A percentile compares a stretch with the other conserved stretches of the same genome.
Conservation (phyloP, 1,140 invertebrate species). For the Drosophila micromelanica region DNA sequence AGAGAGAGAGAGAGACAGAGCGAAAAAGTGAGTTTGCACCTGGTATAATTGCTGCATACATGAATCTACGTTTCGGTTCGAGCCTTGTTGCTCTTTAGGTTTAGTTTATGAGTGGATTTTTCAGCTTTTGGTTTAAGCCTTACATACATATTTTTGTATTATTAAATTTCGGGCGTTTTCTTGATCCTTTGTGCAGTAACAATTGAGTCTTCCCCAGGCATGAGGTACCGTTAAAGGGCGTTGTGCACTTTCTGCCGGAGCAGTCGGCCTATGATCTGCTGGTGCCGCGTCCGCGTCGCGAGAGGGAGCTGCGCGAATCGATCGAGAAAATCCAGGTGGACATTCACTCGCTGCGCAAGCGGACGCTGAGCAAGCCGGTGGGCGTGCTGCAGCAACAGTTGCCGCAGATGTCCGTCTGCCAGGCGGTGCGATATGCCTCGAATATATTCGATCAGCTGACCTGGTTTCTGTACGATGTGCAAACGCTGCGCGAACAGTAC, state of each 20-base stretch:
- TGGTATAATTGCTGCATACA: no score
- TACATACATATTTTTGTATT: no score
- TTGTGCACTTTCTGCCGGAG: slow-evolving; percentile 71
- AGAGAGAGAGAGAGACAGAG: no score
- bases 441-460: slow-evolving; percentile 68
- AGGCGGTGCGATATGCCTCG: slow-evolving; percentile 44
- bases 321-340: slow-evolving; percentile 55
- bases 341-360: slow-evolving; percentile 52
- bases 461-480: slow-evolving; percentile 71
- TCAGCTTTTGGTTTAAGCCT: no score
- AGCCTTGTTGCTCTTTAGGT: no score
- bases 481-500: slow-evolving; percentile 63
- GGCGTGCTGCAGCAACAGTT: slow-evolving; percentile 70
- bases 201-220: slow-evolving; percentile 1
- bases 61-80: no score
- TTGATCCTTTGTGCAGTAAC: no score
- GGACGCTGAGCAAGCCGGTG: slow-evolving; percentile 41
- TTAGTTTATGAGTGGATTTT: no score
- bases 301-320: slow-evolving; percentile 38
- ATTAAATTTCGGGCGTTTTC: no score
- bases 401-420: slow-evolving; percentile 70
- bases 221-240: slow-evolving; percentile 49
- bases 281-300: slow-evolving; percentile 63
- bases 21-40: no score
- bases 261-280: slow-evolving; percentile 62